phyloP scores from a whole-genome alignment of 2,888 invertebrate genomes.

The Muschampia plurimacula region DNA sequence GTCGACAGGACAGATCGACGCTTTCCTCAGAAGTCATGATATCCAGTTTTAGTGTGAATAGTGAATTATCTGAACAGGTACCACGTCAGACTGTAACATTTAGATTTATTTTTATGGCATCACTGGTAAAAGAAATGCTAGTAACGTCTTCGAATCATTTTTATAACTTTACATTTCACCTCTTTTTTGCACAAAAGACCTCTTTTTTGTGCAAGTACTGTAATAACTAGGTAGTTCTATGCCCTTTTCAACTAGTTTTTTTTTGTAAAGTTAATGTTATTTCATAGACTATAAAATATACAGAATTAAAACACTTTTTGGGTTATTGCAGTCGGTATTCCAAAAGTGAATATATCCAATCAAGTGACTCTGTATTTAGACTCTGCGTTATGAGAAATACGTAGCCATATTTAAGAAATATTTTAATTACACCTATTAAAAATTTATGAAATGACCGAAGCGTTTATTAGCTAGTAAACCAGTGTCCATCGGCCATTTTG shows the following conservation, averaged over 20 bases:
- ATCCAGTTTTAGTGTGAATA: constrained; percentile 84
- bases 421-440: too few species aligned
- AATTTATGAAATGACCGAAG: constrained; percentile 27
- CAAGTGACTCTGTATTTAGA: too few species aligned
- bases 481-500: constrained; percentile 46
- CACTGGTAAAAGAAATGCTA: constrained; percentile 21
- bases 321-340: too few species aligned
- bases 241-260: too few species aligned
- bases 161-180: neutral
- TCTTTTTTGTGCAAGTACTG: too few species aligned
- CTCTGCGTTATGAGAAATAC: too few species aligned
- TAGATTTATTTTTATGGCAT: neutral
- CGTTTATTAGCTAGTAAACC: constrained; percentile 32
- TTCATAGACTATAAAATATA: too few species aligned
- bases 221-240: too few species aligned
- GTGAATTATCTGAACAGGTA: constrained; percentile 62
- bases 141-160: constrained; percentile 13
- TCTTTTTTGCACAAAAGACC: neutral
- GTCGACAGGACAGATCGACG: constrained; percentile 91
- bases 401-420: too few species aligned
- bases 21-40: constrained; percentile 91
- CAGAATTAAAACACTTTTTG: too few species aligned
- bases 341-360: too few species aligned
- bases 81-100: constrained; percentile 38
- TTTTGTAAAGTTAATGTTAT: too few species aligned